Evolutionary conservation across 2,113 vertebrate genomes (phyloP), one percentile per base, ranked within the genome.

Genomic region (Gadus macrocephalus): DNA sequence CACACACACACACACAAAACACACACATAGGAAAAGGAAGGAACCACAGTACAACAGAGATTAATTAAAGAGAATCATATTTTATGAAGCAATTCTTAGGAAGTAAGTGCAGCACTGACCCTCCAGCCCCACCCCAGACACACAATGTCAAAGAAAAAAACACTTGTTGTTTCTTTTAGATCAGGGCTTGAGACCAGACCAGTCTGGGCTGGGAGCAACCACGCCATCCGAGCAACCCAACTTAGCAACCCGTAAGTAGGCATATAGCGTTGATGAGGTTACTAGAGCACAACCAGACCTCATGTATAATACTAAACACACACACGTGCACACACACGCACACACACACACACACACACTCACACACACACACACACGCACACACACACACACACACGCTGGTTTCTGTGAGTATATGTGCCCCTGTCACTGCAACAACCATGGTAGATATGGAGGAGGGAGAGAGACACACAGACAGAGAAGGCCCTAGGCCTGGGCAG

Each of bases 61-160:
- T 86, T 86, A 83, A 89, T 91, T 88, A 90, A 90, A 92, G 89
- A 91, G 86, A 90, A 88, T 90, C 85, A 91, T 90, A 90, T 90
- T 93, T 92, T 92, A 93, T 92, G 89, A 90, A 92, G 88, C 90
- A 91, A 84, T 91, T 91, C 83, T 92, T 88, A 90, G 84, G 89
- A 91, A 91, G 84, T 90, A 90, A 89, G 90, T 91, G 89, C 90
- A 92, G 89, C 91, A 90, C 87, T 90, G 89, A 89, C 89, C 87
- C 87, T 89, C 89, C 87, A 86, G 82, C 86, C 88, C 87, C 82
- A 84, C 83, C 87, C 90, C 89, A 83, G 84, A 90, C 86, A 90
- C 81, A 91, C 88, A 89, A 89, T 87, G 89, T 90, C 86, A 87
- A 90, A 91, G 80, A 78, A 90, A 90, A 83, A 77, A 90, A 86